These are phyloP conservation scores for Lethenteron camtschaticum DNA, from an alignment of 2,113 vertebrate species.

Conservation along the genomic window DNA sequence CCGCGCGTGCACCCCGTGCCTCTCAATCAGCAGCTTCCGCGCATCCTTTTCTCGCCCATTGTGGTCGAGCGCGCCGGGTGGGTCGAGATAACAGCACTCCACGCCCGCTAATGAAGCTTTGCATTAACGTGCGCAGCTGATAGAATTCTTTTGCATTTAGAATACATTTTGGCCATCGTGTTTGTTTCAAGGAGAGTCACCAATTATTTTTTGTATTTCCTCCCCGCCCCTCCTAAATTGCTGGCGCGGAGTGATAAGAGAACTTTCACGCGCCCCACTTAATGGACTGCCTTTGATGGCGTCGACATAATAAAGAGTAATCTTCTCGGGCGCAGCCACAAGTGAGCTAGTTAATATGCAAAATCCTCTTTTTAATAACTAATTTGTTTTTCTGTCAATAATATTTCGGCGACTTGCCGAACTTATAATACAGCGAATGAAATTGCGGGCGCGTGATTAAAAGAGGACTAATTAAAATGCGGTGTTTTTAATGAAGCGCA, in stretches of 20 bases:
- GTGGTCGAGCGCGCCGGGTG: too few relatives aligned
- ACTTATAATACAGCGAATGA: neutral
- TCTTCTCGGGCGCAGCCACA: neutral
- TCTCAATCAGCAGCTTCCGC: too few relatives aligned
- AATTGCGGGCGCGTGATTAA: neutral
- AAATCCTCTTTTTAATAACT: conserved; percentile 6
- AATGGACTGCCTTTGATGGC: conserved; percentile 4
- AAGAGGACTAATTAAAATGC: neutral
- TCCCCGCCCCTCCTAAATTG: neutral
- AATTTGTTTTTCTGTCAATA: conserved; percentile 4
- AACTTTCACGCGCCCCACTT: neutral
- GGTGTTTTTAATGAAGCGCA: neutral
- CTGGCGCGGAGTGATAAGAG: conserved; percentile 3
- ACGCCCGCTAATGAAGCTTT: too few relatives aligned
- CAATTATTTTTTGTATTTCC: conserved; percentile 4
- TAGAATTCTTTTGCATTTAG: too few relatives aligned
- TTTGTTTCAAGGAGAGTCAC: conserved; percentile 6
- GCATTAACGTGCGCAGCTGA: too few relatives aligned
- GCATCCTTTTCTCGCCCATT: too few relatives aligned
- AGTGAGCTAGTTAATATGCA: conserved; percentile 4
- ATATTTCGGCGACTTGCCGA: neutral
- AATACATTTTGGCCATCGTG: neutral
- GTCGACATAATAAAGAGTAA: conserved; percentile 3
- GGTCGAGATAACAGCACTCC: too few relatives aligned
- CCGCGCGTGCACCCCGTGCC: too few relatives aligned